These are phyloP conservation scores for Lophotis ruficrista DNA, from an alignment of 2,113 vertebrate genomes.

Conservation along the genomic window DNA sequence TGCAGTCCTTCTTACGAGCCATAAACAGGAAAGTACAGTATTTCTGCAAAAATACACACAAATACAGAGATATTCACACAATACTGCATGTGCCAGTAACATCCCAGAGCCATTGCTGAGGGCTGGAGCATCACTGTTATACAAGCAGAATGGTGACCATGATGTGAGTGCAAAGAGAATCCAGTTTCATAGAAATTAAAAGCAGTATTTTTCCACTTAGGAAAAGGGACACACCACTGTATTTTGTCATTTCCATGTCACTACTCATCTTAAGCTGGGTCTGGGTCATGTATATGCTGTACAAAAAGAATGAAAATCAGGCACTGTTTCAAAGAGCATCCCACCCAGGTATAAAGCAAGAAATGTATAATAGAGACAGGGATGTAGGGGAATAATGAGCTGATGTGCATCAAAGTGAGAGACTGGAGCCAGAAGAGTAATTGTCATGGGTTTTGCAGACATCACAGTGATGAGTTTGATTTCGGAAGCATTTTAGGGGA, in stretches of 20 bases:
- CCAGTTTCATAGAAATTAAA: background rate
- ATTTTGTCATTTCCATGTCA: background rate
- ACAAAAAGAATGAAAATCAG: background rate
- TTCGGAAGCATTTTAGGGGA: background rate
- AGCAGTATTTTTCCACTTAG: background rate
- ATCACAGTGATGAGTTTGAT: background rate
- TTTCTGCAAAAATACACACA: background rate
- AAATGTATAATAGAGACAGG: background rate
- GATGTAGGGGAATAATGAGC: background rate
- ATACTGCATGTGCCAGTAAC: background rate
- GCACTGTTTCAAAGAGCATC: background rate
- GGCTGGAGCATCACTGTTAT: background rate
- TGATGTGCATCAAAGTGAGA: background rate
- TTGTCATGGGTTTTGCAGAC: background rate
- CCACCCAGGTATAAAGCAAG: background rate
- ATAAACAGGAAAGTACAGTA: background rate
- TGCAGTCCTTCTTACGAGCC: background rate
- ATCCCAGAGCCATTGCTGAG: background rate
- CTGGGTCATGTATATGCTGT: background rate
- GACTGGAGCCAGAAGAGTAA: background rate
- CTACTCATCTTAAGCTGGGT: background rate
- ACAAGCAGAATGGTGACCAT: background rate
- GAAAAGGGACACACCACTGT: background rate
- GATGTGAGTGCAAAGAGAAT: background rate
- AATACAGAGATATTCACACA: background rate